These are phyloP conservation scores for Cerastis rubricosa DNA, from an alignment of 2,888 invertebrate genomes.

Conservation along the genomic window DNA sequence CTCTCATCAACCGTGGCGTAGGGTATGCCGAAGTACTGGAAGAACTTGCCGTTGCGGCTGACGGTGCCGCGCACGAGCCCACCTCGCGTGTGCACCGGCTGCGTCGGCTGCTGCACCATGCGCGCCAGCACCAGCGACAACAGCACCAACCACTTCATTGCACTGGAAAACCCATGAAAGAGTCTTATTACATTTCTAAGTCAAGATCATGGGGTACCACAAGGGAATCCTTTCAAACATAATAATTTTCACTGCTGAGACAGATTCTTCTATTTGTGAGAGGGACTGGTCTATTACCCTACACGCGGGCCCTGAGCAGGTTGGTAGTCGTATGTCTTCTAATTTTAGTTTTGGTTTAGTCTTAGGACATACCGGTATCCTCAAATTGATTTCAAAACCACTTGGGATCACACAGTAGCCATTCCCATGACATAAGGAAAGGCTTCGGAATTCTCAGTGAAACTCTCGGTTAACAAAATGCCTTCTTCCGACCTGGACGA, in stretches of 20 bases:
- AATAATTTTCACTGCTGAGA: not conserved
- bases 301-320: not conserved
- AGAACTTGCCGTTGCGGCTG: constrained; percentile 79
- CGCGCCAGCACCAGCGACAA: constrained; percentile 80
- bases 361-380: not conserved
- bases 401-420: not conserved
- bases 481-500: not conserved
- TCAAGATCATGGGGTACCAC: not conserved
- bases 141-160: constrained; percentile 84
- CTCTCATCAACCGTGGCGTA: constrained; percentile 81
- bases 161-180: constrained; percentile 23
- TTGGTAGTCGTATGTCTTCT: not conserved
- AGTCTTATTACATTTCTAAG: not conserved
- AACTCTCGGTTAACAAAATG: not conserved
- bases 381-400: not conserved
- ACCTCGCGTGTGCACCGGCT: constrained; percentile 76
- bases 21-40: constrained; percentile 85
- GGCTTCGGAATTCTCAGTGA: not conserved
- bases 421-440: not conserved
- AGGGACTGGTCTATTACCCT: not conserved
- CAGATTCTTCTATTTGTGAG: not conserved
- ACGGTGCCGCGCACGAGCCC: constrained; percentile 82
- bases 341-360: not conserved
- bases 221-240: not conserved
- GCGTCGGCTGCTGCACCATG: constrained; percentile 82